Evolutionary conservation across 2,888 invertebrate genomes (phyloP).

Genomic region (Cerceris rybyensis): DNA sequence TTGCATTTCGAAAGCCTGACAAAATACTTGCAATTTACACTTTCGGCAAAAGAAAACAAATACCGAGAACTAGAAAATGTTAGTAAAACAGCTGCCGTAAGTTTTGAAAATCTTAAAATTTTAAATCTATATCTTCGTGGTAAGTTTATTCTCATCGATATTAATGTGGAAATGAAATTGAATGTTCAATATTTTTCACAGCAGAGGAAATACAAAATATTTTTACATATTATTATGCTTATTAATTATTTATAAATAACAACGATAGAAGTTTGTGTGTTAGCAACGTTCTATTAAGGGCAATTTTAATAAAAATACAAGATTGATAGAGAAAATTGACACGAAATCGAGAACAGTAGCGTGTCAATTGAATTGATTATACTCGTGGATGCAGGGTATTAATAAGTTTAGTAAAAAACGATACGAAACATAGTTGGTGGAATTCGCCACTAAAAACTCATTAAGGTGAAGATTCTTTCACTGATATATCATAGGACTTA

Average conservation of each 20-base stretch:
- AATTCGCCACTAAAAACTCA: constrained; percentile 76
- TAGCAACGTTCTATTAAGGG: constrained; percentile 20
- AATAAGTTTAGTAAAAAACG: constrained; percentile 79
- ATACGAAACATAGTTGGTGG: constrained; percentile 69
- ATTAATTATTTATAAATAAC: constrained; percentile 33
- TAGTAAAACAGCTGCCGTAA: too few species aligned
- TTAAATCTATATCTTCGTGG: too few species aligned
- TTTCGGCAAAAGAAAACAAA: too few species aligned
- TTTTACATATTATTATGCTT: too few species aligned
- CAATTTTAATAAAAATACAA: constrained; percentile 54
- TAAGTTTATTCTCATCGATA: too few species aligned
- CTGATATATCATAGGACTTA: constrained; percentile 81
- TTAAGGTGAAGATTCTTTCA: constrained; percentile 74
- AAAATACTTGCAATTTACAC: too few species aligned
- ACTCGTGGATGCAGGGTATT: constrained; percentile 65
- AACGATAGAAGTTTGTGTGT: constrained; percentile 1
- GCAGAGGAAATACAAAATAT: too few species aligned
- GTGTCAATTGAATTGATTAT: constrained; percentile 50
- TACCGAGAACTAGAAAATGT: too few species aligned
- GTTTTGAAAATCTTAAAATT: too few species aligned
- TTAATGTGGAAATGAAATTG: too few species aligned
- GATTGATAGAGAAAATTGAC: constrained; percentile 49
- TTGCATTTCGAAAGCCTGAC: too few species aligned
- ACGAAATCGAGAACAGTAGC: constrained; percentile 55
- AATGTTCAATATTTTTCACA: too few species aligned